These are phyloP conservation scores for Oxytorus armatus DNA, from an alignment of 2,888 invertebrate genomes.

Conservation along the genomic window DNA sequence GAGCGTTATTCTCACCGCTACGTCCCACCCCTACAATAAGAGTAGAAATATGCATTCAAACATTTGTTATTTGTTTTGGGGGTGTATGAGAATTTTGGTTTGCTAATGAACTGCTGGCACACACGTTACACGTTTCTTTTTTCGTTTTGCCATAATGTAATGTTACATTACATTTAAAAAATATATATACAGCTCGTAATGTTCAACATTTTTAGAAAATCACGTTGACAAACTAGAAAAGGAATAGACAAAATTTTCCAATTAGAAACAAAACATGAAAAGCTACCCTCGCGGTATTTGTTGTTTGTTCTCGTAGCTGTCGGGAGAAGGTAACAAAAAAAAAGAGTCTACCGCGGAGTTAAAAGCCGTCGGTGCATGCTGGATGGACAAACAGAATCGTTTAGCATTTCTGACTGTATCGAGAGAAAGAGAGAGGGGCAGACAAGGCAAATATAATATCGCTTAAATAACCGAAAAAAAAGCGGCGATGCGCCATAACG, in stretches of 20 bases:
- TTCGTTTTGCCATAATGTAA: neutral
- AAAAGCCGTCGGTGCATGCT: slow-evolving; percentile 19
- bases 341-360: neutral
- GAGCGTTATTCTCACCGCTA: too few species aligned
- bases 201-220: neutral
- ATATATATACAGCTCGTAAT: neutral
- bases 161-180: neutral
- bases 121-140: neutral
- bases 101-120: neutral
- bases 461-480: slow-evolving; percentile 33
- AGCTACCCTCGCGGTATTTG: slow-evolving; percentile 1
- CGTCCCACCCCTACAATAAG: too few species aligned
- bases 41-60: neutral
- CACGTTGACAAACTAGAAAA: too few species aligned
- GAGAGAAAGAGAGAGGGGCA: too few species aligned
- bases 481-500: slow-evolving; percentile 36
- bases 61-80: neutral
- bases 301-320: slow-evolving; percentile 57
- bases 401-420: slow-evolving; percentile 60
- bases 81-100: neutral
- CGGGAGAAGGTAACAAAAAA: slow-evolving; percentile 1
- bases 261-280: slow-evolving; percentile 12
- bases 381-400: slow-evolving; percentile 65
- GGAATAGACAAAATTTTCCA: too few species aligned
- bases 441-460: slow-evolving; percentile 47